Conservation (phyloP, 1,140 invertebrate species). For the Brachystomella parvula region DNA sequence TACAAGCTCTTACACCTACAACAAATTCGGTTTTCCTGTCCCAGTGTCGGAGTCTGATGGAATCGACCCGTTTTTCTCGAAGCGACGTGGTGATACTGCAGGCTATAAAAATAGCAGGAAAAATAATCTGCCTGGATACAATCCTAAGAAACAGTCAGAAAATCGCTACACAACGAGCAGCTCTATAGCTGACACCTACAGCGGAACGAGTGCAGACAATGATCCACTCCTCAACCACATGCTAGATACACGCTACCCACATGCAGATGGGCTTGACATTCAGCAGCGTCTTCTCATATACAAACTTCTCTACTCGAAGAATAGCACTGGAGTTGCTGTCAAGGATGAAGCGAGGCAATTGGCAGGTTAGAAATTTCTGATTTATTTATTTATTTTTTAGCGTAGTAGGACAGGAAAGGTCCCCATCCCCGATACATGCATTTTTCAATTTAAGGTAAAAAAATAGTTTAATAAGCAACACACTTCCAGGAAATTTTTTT, state of each 20-base stretch:
- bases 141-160: no score
- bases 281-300: slow-evolving; percentile 33
- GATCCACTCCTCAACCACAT: slow-evolving; percentile 26
- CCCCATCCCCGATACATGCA: no score
- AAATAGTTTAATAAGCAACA: no score
- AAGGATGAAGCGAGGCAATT: slow-evolving; percentile 36
- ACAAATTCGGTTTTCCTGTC: slow-evolving; percentile 11
- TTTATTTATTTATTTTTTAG: no score
- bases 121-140: no score
- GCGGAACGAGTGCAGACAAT: no score
- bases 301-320: slow-evolving; percentile 37
- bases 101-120: no score
- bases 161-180: no score
- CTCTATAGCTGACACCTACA: no score
- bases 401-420: no score
- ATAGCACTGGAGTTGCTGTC: slow-evolving; percentile 11
- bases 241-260: slow-evolving; percentile 22
- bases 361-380: slow-evolving; percentile 37
- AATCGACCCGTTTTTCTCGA: neutral
- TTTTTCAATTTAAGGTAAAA: no score
- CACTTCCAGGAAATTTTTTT: no score
- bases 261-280: slow-evolving; percentile 23
- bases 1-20: neutral
- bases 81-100: neutral
- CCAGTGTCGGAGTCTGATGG: neutral